These are phyloP conservation scores for Sebastes fasciatus DNA, from an alignment of 2,113 vertebrate genomes.

Conservation along the genomic window DNA sequence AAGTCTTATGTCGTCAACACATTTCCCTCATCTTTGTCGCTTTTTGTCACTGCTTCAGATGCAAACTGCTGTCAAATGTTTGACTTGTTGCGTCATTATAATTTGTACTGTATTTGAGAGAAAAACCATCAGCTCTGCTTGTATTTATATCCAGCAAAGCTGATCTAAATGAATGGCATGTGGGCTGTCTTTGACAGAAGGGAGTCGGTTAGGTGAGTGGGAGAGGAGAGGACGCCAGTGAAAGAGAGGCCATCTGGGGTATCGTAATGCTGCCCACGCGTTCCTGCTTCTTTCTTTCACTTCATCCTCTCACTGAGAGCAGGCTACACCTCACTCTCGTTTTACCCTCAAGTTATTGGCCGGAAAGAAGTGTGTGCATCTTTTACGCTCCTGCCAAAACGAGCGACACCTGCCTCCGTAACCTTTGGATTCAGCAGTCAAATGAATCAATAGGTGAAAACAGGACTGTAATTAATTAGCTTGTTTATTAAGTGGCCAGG, in stretches of 20 bases:
- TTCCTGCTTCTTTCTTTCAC: slow-evolving; percentile 14
- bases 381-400: background rate
- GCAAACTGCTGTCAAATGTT: background rate
- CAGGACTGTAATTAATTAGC: background rate
- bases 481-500: slow-evolving; percentile 7
- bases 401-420: background rate
- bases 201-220: slow-evolving; percentile 61
- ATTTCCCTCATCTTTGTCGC: background rate
- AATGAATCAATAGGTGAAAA: slow-evolving; percentile 24
- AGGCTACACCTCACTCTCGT: slow-evolving; percentile 32
- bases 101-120: background rate
- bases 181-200: slow-evolving; percentile 45
- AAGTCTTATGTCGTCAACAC: background rate
- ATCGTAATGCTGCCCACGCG: slow-evolving; percentile 72
- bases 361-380: background rate
- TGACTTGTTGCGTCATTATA: slow-evolving; percentile 5
- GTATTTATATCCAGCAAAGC: slow-evolving; percentile 8
- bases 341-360: slow-evolving; percentile 7
- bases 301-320: slow-evolving; percentile 47
- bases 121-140: background rate
- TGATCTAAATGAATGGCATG: slow-evolving; percentile 29
- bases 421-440: background rate
- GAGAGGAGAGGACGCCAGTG: slow-evolving; percentile 58
- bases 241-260: slow-evolving; percentile 69
- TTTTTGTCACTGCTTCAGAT: background rate